These are phyloP conservation scores for Papilio aristodemus DNA, from an alignment of 1,140 invertebrate species.

Conservation along the genomic window DNA sequence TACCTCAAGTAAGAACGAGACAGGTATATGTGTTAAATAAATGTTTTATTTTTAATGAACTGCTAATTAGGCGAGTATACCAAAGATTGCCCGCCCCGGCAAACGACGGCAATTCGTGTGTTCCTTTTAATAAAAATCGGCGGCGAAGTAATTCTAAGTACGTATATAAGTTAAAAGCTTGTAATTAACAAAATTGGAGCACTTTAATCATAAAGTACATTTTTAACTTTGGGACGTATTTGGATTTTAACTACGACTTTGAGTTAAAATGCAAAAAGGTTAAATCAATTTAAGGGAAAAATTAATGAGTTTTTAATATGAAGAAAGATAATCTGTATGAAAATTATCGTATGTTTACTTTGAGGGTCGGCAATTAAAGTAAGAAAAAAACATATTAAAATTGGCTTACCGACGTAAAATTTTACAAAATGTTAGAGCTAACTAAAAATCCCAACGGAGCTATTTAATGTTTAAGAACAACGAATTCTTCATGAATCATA, in stretches of 20 bases:
- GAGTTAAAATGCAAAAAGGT: background rate
- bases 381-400: no score
- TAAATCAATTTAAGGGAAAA: background rate
- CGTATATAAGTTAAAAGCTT: constrained; percentile 24
- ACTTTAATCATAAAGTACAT: constrained; percentile 3
- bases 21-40: constrained; percentile 6
- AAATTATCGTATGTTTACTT: no score
- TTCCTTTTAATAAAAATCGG: constrained; percentile 15
- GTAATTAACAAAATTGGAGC: constrained; percentile 22
- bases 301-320: background rate
- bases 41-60: constrained; percentile 29
- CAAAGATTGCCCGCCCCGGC: constrained; percentile 22
- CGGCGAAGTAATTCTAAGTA: constrained; percentile 1
- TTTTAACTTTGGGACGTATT: background rate
- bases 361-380: no score
- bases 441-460: no score
- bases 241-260: background rate
- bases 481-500: no score
- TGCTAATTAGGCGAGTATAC: constrained; percentile 20
- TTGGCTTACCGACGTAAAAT: no score
- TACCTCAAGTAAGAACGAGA: background rate
- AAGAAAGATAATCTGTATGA: background rate
- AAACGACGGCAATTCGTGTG: constrained; percentile 16
- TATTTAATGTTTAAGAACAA: no score
- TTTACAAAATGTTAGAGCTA: no score